Evolutionary conservation across 2,113 vertebrate species (phyloP).

Genomic region (Natator depressus): DNA sequence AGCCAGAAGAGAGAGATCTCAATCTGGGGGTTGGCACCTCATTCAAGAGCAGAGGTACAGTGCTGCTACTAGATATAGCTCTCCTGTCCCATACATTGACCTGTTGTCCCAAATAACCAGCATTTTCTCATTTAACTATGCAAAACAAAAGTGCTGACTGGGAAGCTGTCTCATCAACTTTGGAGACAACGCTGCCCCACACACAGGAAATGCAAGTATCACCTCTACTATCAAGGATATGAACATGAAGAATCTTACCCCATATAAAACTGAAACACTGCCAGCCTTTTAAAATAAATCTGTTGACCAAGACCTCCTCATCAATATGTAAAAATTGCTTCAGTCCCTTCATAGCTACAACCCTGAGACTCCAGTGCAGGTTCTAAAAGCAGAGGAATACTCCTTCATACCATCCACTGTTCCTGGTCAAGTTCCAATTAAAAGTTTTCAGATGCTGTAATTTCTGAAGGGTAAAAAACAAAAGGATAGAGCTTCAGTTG

Average conservation of each 20-base stretch:
- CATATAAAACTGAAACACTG: slow-evolving; percentile 8
- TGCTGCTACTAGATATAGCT: background rate
- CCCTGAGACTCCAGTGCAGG: background rate
- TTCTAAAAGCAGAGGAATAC: background rate
- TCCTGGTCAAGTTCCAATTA: background rate
- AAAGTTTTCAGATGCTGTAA: background rate
- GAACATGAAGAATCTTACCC: background rate
- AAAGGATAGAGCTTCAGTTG: background rate
- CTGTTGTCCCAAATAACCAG: slow-evolving; percentile 24
- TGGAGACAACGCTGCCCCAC: background rate
- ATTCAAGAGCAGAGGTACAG: slow-evolving; percentile 8
- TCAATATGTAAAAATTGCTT: slow-evolving; percentile 10
- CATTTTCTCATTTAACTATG: background rate
- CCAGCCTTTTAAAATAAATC: background rate
- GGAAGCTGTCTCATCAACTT: background rate
- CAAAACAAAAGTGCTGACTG: background rate
- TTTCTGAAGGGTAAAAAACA: background rate
- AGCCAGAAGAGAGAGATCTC: slow-evolving; percentile 37
- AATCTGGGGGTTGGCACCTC: slow-evolving; percentile 26
- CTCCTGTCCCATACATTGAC: background rate
- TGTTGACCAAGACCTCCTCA: background rate
- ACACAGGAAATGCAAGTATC: background rate
- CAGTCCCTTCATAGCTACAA: background rate
- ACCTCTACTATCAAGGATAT: background rate
- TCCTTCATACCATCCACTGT: background rate